These are phyloP conservation scores for Daktulosphaira vitifoliae DNA, from an alignment of 1,140 invertebrate genomes.

Conservation along the genomic window DNA sequence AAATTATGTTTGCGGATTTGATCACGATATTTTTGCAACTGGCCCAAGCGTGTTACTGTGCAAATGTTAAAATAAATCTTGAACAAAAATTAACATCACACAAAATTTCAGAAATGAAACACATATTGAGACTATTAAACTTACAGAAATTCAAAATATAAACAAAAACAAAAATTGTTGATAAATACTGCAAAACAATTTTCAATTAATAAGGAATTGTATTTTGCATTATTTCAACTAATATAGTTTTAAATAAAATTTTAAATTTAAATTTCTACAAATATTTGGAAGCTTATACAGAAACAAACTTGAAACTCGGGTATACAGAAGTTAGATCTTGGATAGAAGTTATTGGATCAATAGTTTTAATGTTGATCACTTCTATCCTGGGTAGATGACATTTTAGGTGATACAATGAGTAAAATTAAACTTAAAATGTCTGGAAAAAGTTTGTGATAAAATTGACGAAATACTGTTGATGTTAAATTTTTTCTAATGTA, in stretches of 20 bases:
- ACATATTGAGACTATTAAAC: conserved; percentile 2
- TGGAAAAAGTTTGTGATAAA: no score
- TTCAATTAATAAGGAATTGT: neutral
- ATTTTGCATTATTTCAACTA: neutral
- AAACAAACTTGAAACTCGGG: conserved; percentile 3
- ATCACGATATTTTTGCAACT: conserved; percentile 1
- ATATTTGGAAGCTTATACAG: neutral
- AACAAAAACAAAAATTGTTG: conserved; percentile 4
- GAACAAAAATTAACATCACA: conserved; percentile 1
- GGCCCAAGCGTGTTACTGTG: neutral
- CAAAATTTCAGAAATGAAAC: conserved; percentile 1
- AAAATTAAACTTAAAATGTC: conserved; percentile 2
- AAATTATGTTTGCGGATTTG: conserved; percentile 1
- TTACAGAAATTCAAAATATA: neutral
- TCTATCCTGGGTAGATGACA: no score
- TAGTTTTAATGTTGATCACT: no score
- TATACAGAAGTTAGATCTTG: no score
- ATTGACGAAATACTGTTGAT: no score
- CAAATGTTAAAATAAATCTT: conserved; percentile 3
- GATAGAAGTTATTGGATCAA: no score
- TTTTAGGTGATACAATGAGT: neutral
- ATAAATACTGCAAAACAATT: neutral
- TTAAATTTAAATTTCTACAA: neutral
- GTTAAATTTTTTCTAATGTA: no score
- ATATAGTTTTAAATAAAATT: conserved; percentile 5